phyloP scores from a whole-genome alignment of 2,113 vertebrate genomes.

The Coracopsis vasa region DNA sequence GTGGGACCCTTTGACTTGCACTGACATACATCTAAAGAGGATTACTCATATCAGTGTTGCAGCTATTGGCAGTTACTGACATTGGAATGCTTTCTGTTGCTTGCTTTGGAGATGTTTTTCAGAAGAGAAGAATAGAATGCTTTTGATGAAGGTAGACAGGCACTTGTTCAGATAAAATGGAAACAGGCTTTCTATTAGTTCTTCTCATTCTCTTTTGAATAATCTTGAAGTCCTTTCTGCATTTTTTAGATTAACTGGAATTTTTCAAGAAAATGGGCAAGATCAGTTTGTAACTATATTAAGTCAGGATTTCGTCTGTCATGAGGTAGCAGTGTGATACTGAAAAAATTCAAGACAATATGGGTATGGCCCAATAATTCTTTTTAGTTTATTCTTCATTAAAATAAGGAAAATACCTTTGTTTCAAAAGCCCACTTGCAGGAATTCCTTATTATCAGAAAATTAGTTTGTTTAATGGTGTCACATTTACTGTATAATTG shows the following conservation, averaged over 20 bases:
- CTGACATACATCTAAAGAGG: background rate
- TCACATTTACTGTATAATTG: background rate
- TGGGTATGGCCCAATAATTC: background rate
- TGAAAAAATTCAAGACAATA: background rate
- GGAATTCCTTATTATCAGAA: slow-evolving; percentile 12
- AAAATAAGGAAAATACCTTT: background rate
- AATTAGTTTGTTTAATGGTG: slow-evolving; percentile 26
- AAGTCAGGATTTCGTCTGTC: background rate
- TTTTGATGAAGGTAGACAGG: background rate
- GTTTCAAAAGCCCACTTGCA: background rate
- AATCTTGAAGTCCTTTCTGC: background rate
- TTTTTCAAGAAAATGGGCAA: background rate
- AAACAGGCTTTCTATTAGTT: background rate
- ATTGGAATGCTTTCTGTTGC: background rate
- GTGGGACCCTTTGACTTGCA: background rate
- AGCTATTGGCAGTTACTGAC: background rate
- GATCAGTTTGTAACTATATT: background rate
- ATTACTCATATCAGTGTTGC: background rate
- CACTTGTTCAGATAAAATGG: background rate
- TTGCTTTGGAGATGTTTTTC: background rate
- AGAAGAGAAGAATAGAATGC: background rate
- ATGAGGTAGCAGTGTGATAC: background rate
- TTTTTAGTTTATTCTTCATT: background rate
- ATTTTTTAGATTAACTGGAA: background rate
- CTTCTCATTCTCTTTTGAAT: background rate